phyloP scores from a whole-genome alignment of 37 sponge, comb jelly and placozoan species.

The Bolinopsis microptera region DNA sequence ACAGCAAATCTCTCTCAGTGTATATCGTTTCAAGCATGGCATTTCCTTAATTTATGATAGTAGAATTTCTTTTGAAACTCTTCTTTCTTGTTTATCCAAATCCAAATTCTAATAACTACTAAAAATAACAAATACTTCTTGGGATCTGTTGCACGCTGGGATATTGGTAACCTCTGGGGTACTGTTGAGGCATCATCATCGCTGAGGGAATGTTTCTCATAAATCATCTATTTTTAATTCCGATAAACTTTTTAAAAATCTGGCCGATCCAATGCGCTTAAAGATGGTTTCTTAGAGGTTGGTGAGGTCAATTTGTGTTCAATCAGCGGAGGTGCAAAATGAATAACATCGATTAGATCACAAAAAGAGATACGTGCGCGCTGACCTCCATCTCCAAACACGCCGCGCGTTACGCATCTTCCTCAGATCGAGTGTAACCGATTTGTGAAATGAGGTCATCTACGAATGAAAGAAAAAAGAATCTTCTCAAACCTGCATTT shows the following conservation, averaged over 20 bases:
- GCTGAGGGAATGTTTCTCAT: neutral
- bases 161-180: conserved; percentile 24
- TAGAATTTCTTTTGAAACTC: no score
- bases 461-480: neutral
- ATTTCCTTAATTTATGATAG: no score
- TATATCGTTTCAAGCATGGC: no score
- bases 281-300: no score
- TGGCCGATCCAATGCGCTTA: no score
- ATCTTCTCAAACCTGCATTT: neutral
- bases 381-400: neutral
- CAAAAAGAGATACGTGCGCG: neutral
- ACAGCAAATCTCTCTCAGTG: no score
- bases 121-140: no score
- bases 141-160: conserved; percentile 4
- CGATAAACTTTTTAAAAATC: no score
- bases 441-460: neutral
- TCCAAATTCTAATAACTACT: no score
- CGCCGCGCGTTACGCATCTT: neutral
- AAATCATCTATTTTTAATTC: neutral
- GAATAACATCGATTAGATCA: no score
- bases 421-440: neutral
- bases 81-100: neutral
- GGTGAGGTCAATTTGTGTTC: no score
- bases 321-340: no score
- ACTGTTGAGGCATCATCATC: conserved; percentile 55